Evolutionary conservation across 2,888 invertebrate species (phyloP), one percentile per base, ranked within the genome.

Genomic region (Diarsia brunnea): DNA sequence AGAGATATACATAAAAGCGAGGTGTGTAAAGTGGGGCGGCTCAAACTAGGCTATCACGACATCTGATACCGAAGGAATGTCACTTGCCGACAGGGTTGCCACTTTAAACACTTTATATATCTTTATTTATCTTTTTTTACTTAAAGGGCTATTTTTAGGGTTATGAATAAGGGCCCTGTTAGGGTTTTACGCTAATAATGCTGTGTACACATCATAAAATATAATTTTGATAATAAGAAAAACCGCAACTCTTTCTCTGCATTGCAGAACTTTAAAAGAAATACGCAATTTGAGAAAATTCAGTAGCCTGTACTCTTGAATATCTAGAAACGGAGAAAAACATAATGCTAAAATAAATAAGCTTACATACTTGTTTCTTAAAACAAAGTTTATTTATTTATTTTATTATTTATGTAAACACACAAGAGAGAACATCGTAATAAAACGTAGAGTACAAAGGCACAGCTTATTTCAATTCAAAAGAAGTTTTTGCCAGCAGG

Each of bases 31-130:
- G 89, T 91, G 86, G 91, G 89, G 83, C 91, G 88, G 83, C 82
- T 79, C 83, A 75, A 91, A 90, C 89, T 90, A 89, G 91, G 92
- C 89, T 91, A 92, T 92, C 92, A 87, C 87, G 89, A 87, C 87
- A 89, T 89, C 87, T 89, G 90, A 90, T 87, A 89, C 83, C 78
- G 65, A 71, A 84, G 82, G 84, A 82, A 88, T 84, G 87, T 81
- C 79, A 79, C 75, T 79, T 76, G 67, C 66, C 27, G 11, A 2
- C 21, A 85, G 82, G 83, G 83, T 63, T 85, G 61, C 11, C 55
- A 69, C 24, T 19, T 53, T 27, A 2, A 43, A 69, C 27, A 24
- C 27, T 24, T 14, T 8, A 27, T 58, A 27, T 16, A 2, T 24
- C 24, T 55, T 14, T 14, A 16, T 2, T 12, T 55, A 12, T 24